phyloP scores from a whole-genome alignment of 1,140 invertebrate genomes.

The Halictus rubicundus region DNA sequence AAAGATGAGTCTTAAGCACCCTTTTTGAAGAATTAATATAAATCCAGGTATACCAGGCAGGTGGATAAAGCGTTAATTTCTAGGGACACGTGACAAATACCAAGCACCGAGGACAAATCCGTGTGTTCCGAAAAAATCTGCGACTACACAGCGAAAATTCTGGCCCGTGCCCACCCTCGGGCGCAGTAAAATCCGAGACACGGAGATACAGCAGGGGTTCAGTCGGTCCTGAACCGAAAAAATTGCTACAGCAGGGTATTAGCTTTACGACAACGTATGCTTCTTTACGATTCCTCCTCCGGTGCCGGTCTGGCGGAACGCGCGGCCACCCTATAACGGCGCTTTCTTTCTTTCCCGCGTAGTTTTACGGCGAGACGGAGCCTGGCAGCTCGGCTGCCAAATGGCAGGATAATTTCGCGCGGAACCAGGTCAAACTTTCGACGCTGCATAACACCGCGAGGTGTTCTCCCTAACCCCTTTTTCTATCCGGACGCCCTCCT shows the following conservation, averaged over 20 bases:
- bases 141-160: no score
- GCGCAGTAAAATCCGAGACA: not conserved
- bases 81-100: no score
- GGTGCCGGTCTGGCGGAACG: not conserved
- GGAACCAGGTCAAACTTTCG: slow-evolving; percentile 44
- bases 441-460: not conserved
- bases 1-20: no score
- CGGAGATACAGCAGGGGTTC: not conserved
- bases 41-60: no score
- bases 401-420: slow-evolving; percentile 44
- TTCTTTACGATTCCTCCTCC: slow-evolving; percentile 32
- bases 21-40: no score
- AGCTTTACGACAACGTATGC: slow-evolving; percentile 8
- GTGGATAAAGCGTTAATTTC: no score
- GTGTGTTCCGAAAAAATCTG: no score
- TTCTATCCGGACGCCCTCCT: not conserved
- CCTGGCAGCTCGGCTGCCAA: slow-evolving; percentile 29
- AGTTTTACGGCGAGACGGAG: slow-evolving; percentile 27
- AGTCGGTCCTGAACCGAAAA: not conserved
- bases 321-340: not conserved
- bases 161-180: no score
- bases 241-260: not conserved
- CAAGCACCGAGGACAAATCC: no score
- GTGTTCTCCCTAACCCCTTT: slow-evolving; percentile 6
- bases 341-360: not conserved